Evolutionary conservation across 2,888 invertebrate species (phyloP), one percentile per base, ranked within the genome.

Genomic region (Dromius quadrimaculatus): DNA sequence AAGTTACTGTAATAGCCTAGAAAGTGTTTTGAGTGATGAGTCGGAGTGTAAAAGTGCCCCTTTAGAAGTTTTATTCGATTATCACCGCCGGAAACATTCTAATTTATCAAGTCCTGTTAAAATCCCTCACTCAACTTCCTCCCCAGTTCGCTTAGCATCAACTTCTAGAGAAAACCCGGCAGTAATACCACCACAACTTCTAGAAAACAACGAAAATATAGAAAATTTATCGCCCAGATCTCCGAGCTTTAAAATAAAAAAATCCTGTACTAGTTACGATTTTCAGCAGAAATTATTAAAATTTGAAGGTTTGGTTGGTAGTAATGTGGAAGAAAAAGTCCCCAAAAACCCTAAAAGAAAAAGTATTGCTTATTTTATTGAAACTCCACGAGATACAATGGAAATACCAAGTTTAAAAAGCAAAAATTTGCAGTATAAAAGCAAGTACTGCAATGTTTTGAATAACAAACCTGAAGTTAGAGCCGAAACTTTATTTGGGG

Each of bases 11-110:
- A 90, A 91, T 76, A 93, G 92, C 69, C 85, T 93, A 76, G 93
- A 93, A 78, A 92, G 92, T 76, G 89, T 94, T 2, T 79, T 93
- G 0, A 92, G 92, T 0, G 93, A 93, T 79, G 93, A 92, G 73
- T 92, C 91, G 0, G 87, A 88, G 74, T 92, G 91, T 3, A 91
- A 91, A 80, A 92, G 92, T 65, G 92, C 92, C 0, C 92, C 92
- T 0, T 79, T 92, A 32, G 92, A 92, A 80, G 88, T 89, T 79
- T 79, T 91, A 0, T 90, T 91, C 72, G 87, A 87, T 76, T 85
- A 86, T 0, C 83, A 87, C 2, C 79, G 80, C 59, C 82, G 84
- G 62, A 84, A 81, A 65, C 9, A 9, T 2, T 22, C 45, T 9
- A 41, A 20, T 19, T 13, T 22, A 23, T 36, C 57, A 8, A 36